Evolutionary conservation across 2,888 invertebrate species (phyloP).

Genomic region (Dastarcus helophoroides): DNA sequence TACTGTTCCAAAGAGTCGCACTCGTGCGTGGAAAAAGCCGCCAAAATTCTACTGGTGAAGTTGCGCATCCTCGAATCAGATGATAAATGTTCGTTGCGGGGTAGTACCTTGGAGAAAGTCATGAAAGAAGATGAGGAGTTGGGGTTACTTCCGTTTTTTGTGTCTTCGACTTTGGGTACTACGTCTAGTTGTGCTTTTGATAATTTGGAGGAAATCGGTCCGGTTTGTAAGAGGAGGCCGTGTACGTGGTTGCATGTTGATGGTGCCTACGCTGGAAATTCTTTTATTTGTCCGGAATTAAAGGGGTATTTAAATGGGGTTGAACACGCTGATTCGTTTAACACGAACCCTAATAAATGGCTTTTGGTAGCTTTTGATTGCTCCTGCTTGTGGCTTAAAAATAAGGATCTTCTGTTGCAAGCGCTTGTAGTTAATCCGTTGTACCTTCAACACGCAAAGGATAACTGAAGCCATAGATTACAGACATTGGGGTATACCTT

Average conservation of each 20-base stretch:
- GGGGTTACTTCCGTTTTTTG: slow-evolving; percentile 74
- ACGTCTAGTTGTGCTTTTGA: slow-evolving; percentile 79
- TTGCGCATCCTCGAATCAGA: slow-evolving; percentile 61
- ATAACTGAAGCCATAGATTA: slow-evolving; percentile 58
- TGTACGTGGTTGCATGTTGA: slow-evolving; percentile 80
- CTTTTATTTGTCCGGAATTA: slow-evolving; percentile 77
- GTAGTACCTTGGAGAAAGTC: slow-evolving; percentile 48
- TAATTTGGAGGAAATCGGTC: slow-evolving; percentile 65
- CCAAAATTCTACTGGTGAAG: slow-evolving; percentile 64
- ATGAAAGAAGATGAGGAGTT: slow-evolving; percentile 61
- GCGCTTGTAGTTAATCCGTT: slow-evolving; percentile 80
- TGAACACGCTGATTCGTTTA: slow-evolving; percentile 73
- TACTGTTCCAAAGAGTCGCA: slow-evolving; percentile 64
- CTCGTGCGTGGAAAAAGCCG: slow-evolving; percentile 68
- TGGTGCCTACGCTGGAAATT: slow-evolving; percentile 78
- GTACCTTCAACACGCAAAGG: slow-evolving; percentile 73
- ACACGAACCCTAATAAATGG: slow-evolving; percentile 84
- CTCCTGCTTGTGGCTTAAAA: slow-evolving; percentile 72
- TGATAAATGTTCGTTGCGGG: slow-evolving; percentile 52
- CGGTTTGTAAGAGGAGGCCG: slow-evolving; percentile 49
- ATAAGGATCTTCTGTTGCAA: slow-evolving; percentile 63
- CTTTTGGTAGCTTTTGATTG: slow-evolving; percentile 77
- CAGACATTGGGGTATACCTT: slow-evolving; percentile 77
- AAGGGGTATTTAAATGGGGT: slow-evolving; percentile 51
- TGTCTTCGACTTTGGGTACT: slow-evolving; percentile 71